These are phyloP conservation scores for Monochamus saltuarius DNA, from an alignment of 1,140 invertebrate genomes.

Conservation along the genomic window DNA sequence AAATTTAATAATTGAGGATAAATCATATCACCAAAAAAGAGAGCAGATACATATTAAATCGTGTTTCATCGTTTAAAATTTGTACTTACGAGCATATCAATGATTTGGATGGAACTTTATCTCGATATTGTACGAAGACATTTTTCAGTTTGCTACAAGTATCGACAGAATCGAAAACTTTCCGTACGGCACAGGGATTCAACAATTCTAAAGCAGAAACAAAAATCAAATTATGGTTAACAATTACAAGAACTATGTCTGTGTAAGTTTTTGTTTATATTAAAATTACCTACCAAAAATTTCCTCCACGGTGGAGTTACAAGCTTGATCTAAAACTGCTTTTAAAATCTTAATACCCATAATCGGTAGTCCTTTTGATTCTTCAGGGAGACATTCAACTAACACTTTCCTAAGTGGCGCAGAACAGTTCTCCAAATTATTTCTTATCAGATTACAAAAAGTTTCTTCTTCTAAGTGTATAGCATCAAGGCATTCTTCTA, in stretches of 20 bases:
- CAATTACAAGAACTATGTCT: not conserved
- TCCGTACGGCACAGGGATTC: slow-evolving; percentile 18
- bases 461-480: slow-evolving; percentile 23
- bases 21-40: not conserved
- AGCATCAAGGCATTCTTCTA: slow-evolving; percentile 16
- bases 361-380: slow-evolving; percentile 23
- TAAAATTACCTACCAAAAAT: slow-evolving; percentile 26
- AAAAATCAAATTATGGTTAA: not conserved
- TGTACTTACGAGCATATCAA: slow-evolving; percentile 20
- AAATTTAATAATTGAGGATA: not conserved
- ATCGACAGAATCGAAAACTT: slow-evolving; percentile 13
- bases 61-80: not conserved
- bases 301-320: slow-evolving; percentile 23
- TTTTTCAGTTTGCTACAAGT: slow-evolving; percentile 14
- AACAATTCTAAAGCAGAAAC: slow-evolving; percentile 23
- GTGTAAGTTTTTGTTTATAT: not conserved
- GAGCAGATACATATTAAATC: not conserved
- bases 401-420: slow-evolving; percentile 16
- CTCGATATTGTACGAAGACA: not conserved
- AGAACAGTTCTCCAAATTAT: slow-evolving; percentile 22
- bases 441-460: slow-evolving; percentile 24
- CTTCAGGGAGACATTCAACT: slow-evolving; percentile 18
- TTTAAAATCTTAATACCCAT: slow-evolving; percentile 10
- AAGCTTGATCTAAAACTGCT: slow-evolving; percentile 15
- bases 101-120: slow-evolving; percentile 12